Conservation (phyloP, 1,140 invertebrate species). For the Lasioglossum albipes region DNA sequence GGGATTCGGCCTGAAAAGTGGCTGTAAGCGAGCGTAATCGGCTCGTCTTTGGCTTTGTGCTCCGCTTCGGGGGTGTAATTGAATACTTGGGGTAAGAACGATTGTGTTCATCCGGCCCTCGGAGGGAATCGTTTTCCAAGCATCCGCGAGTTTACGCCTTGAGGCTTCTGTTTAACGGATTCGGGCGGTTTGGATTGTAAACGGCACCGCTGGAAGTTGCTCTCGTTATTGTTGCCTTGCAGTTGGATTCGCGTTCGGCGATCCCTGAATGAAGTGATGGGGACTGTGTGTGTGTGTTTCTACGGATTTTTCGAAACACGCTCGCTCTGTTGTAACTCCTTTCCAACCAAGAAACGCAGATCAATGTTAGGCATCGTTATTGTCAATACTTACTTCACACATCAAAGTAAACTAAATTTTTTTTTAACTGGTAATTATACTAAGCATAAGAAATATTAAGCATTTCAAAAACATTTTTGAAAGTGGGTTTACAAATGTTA, state of each 20-base stretch:
- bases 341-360: too few species aligned
- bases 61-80: not conserved
- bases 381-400: too few species aligned
- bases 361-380: too few species aligned
- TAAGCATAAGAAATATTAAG: too few species aligned
- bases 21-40: not conserved
- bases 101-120: not conserved
- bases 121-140: constrained; percentile 2
- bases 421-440: too few species aligned
- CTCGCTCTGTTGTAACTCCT: too few species aligned
- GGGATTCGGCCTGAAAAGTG: not conserved
- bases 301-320: too few species aligned
- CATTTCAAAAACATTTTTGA: too few species aligned
- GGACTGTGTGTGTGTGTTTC: too few species aligned
- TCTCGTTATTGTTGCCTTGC: not conserved
- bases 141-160: constrained; percentile 5
- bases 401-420: too few species aligned
- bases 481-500: too few species aligned
- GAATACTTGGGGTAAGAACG: not conserved
- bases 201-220: not conserved
- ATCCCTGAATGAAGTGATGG: not conserved
- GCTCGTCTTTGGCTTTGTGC: not conserved
- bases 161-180: not conserved
- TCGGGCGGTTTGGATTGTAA: not conserved
- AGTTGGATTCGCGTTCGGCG: not conserved